Conservation (phyloP, 2,113 vertebrate species). For the Paradisaea rubra region DNA sequence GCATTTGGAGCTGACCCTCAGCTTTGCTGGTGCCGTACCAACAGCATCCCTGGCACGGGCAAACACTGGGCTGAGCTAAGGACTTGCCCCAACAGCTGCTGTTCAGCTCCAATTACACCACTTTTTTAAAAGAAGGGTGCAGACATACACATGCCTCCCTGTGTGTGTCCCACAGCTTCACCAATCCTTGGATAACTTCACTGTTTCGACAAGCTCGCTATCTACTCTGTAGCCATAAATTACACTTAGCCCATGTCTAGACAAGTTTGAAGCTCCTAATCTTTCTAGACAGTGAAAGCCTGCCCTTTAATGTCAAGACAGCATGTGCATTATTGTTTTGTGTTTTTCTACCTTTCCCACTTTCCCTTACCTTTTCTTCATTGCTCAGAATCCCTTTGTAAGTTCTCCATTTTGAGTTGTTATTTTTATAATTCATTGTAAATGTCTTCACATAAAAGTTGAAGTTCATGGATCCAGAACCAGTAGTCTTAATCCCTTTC, state of each 20-base stretch:
- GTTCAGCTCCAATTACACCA: neutral
- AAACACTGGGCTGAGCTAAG: neutral
- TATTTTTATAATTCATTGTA: slow-evolving; percentile 76
- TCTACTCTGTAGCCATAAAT: neutral
- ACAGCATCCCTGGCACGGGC: fast-evolving
- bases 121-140: neutral
- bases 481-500: slow-evolving; percentile 78
- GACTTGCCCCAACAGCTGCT: neutral
- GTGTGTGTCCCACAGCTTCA: neutral
- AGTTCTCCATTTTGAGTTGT: slow-evolving; percentile 76
- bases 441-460: slow-evolving; percentile 79
- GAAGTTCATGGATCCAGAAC: slow-evolving; percentile 72
- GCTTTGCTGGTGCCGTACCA: neutral
- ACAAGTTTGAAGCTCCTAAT: slow-evolving; percentile 14
- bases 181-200: neutral
- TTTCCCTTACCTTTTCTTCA: slow-evolving; percentile 73
- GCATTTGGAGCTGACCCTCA: neutral
- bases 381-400: slow-evolving; percentile 74
- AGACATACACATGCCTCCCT: neutral
- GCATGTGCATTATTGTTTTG: fast-evolving
- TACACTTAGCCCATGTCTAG: neutral
- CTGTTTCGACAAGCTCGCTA: neutral
- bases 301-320: neutral
- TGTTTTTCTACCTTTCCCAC: neutral
- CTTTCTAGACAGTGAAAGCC: neutral